These are phyloP conservation scores for Chironomus tepperi DNA, from an alignment of 1,140 invertebrate species.

Conservation along the genomic window DNA sequence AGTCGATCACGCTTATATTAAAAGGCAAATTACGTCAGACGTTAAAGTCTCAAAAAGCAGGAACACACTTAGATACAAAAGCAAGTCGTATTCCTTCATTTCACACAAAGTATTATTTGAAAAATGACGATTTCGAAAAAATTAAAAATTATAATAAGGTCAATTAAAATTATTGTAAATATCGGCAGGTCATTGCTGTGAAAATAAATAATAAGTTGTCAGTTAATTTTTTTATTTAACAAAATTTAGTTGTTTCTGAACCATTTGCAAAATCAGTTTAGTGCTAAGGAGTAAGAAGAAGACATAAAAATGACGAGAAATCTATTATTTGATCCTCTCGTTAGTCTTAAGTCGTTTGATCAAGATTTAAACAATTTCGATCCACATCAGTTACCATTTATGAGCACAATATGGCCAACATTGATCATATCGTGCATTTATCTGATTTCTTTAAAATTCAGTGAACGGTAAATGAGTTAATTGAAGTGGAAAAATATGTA, in stretches of 20 bases:
- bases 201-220: no score
- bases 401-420: slow-evolving; percentile 45
- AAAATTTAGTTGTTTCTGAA: background rate
- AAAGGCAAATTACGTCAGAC: no score
- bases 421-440: slow-evolving; percentile 41
- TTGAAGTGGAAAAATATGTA: background rate
- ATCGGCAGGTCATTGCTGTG: no score
- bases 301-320: background rate
- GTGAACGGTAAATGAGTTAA: slow-evolving; percentile 28
- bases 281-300: background rate
- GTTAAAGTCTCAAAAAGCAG: no score
- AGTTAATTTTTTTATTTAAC: background rate
- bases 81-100: no score
- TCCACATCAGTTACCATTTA: slow-evolving; percentile 47
- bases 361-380: background rate
- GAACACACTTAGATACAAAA: no score
- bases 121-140: no score
- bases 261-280: background rate
- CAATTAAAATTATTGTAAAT: no score
- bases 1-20: no score
- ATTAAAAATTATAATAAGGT: no score
- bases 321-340: background rate
- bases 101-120: no score
- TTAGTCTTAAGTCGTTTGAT: background rate
- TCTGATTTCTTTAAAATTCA: background rate